Base-by-base conservation (phyloP, 2,888 invertebrate species). In the Chalcosyrphus nemorum region DNA sequence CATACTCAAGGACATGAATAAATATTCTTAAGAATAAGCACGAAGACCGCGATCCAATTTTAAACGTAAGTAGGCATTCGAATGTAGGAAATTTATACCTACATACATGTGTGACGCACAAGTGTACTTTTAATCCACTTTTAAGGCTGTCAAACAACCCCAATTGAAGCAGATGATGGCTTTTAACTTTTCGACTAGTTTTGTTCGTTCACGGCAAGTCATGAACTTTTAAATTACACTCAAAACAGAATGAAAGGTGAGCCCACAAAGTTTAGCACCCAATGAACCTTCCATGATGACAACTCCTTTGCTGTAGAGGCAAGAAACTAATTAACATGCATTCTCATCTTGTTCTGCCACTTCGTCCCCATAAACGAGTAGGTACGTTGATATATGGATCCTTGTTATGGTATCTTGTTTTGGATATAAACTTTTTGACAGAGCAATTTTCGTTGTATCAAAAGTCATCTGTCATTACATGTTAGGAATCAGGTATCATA, bases 371-470 rank as follows among this genome's bases (percentile, higher is more conserved):
- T 15, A 9, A 5, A 29, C 15, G 17, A 9, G n/a, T 13, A 47
- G 19, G n/a, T 13, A 47, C 32, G n/a, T 47, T 47, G 63, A 47
- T 9, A 63, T 47, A 63, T 63, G 47, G 32, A 47, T 63, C 29
- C 43, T 29, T 63, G 32, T 19, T 47, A 32, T 17, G 45, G n/a
- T 13, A 32, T 32, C 47, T 47, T 63, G 32, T 47, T 63, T 52
- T 52, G 32, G 4, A 4, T 32, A 63, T 32, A 32, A 47, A 47
- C 21, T 35, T 63, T 45, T 32, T 63, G 35, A 63, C 63, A 63
- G 47, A 47, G 47, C 32, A 63, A 47, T 63, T 63, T 63, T 63
- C 63, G 32, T 13, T 47, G 47, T 63, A 32, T 63, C 47, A 47
- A 32, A 63, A 47, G 21, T 35, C 32, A 63, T 63, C 47, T 47